Evolutionary conservation across 2,113 vertebrate species (phyloP).

Genomic region (Podilymbus podiceps): DNA sequence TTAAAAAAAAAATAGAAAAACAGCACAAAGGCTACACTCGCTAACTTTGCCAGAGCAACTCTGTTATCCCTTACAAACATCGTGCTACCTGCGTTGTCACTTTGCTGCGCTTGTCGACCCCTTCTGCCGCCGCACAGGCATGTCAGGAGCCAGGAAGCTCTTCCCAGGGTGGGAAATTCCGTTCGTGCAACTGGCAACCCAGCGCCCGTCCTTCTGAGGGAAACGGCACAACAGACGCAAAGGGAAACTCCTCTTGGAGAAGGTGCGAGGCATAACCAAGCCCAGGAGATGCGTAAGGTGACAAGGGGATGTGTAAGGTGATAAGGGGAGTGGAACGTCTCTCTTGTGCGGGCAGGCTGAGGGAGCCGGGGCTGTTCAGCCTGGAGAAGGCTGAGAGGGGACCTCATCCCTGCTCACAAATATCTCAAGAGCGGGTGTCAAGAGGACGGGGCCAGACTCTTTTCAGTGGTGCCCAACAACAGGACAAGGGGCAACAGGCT

Average conservation of each 20-base stretch:
- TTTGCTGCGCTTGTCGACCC: not conserved
- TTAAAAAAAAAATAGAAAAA: not conserved
- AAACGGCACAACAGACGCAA: not conserved
- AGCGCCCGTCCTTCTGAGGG: not conserved
- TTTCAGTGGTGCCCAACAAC: too few species aligned
- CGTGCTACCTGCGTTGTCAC: not conserved
- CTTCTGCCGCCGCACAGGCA: not conserved
- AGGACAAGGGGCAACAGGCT: too few species aligned
- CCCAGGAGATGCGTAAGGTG: fast-evolving
- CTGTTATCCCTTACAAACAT: not conserved
- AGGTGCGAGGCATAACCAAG: fast-evolving
- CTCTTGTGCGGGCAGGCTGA: too few species aligned
- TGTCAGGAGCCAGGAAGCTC: not conserved
- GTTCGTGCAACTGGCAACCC: not conserved
- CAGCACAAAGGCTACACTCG: not conserved
- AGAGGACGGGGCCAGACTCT: too few species aligned
- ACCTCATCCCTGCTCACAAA: too few species aligned
- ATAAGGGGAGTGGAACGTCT: too few species aligned
- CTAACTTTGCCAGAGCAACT: not conserved
- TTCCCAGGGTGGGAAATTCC: not conserved
- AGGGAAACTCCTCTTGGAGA: not conserved
- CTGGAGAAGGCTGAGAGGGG: too few species aligned
- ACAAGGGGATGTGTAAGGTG: too few species aligned
- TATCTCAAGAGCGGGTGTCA: too few species aligned
- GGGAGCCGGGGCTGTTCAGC: too few species aligned